Conservation (phyloP, 2,888 invertebrate species). For the Lycaena phlaeas region DNA sequence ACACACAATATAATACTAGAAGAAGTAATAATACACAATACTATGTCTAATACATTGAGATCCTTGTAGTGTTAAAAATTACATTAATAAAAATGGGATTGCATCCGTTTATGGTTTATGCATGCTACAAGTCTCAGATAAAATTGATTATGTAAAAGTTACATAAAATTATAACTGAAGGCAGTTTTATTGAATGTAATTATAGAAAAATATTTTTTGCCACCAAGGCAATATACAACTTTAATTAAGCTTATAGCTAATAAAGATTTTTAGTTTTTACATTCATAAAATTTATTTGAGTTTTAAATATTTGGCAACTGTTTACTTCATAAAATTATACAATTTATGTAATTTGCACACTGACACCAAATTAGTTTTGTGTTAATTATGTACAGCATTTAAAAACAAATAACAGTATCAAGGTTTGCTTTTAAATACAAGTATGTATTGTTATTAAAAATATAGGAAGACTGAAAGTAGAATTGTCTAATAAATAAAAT, state of each 20-base stretch:
- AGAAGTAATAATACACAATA: conserved; percentile 8
- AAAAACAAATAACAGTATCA: neutral
- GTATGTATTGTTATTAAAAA: neutral
- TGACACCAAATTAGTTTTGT: neutral
- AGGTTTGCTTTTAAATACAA: too few species aligned
- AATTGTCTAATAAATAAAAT: neutral
- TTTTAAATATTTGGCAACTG: conserved; percentile 3
- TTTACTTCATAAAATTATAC: neutral
- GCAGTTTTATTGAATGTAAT: neutral
- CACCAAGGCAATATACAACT: neutral
- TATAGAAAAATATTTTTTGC: conserved; percentile 4
- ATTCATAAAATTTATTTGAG: neutral
- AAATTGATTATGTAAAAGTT: neutral
- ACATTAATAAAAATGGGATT: conserved; percentile 3
- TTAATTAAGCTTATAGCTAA: neutral
- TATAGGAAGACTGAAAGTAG: neutral
- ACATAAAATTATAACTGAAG: neutral
- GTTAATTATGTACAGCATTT: neutral
- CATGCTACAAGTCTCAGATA: conserved; percentile 5
- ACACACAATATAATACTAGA: conserved; percentile 3
- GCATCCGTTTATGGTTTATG: conserved; percentile 5
- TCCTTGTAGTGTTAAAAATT: conserved; percentile 9
- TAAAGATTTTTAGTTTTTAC: neutral
- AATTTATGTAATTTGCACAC: neutral
- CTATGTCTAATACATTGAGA: conserved; percentile 11